Base-by-base conservation (phyloP, 2,113 vertebrate species). In the Oncorhynchus gorbuscha region DNA sequence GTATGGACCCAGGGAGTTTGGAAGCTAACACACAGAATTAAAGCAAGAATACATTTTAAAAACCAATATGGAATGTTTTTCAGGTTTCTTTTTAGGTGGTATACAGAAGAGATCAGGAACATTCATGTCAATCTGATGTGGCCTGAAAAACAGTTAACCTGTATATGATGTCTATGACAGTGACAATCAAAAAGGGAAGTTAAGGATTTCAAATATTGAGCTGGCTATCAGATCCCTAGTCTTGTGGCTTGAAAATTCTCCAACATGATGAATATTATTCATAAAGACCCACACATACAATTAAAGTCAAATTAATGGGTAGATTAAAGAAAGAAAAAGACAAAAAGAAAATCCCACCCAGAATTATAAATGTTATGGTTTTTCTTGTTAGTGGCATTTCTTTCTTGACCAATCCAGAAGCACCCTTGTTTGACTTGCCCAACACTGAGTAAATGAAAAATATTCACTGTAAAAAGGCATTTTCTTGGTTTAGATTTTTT, bases 401-500 rank as follows among this genome's bases (percentile, higher is more conserved):
- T 76, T 77, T 81, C 74, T 75, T 81, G 79, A 80, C 75, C 81
- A 83, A 49, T 83, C 83, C 75, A 85, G 87, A 89, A 87, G 88
- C 85, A 91, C 86, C 74, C 89, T 84, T 74, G 72, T 90, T 86
- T 89, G 88, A 91, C 85, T 89, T 92, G 92, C 90, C 92, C 90
- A 84, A 92, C 87, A 87, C 89, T 89, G 87, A 90, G 84, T 89
- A 90, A 89, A 85, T 88, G 86, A 79, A 78, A 45, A 85, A 89
- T 82, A 83, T 89, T 85, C 82, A 92, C 88, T 89, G 90, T 85
- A 91, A 92, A 93, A 94, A 94, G 93, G 94, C 93, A 94, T 94
- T 94, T 94, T 94, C 93, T 94, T 90, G 93, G 94, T 93, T 93
- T 79, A 75, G 88, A 89, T 87, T 75, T 86, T 45, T 82, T 88